Conservation (phyloP, 2,888 invertebrate genomes). For the Heliconius ismenius region DNA sequence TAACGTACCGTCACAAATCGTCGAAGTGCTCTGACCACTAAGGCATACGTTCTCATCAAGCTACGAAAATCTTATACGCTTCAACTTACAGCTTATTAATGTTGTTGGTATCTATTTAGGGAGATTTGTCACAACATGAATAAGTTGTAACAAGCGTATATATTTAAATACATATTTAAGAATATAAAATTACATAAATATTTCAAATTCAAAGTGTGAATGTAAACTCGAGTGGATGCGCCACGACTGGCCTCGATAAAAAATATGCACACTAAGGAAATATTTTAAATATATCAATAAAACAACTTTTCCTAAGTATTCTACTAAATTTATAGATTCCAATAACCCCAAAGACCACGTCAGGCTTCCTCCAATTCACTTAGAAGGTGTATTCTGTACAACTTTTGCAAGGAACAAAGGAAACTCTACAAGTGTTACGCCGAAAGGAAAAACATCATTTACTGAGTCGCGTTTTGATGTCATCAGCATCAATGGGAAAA, state of each 20-base stretch:
- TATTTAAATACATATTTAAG: too few species aligned
- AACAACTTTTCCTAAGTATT: neutral
- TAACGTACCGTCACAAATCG: too few species aligned
- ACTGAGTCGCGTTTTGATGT: constrained; percentile 44
- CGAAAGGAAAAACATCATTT: constrained; percentile 10
- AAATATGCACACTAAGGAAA: too few species aligned
- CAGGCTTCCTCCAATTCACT: constrained; percentile 64
- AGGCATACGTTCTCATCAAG: too few species aligned
- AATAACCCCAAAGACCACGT: constrained; percentile 44
- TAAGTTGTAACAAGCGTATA: neutral
- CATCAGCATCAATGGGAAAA: constrained; percentile 66
- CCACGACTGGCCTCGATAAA: neutral
- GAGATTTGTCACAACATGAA: too few species aligned
- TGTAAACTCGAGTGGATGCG: too few species aligned
- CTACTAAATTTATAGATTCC: constrained; percentile 43
- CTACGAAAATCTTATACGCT: neutral
- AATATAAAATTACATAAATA: too few species aligned
- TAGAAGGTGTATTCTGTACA: constrained; percentile 52
- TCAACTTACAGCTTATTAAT: neutral
- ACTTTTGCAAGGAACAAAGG: constrained; percentile 32
- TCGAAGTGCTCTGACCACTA: too few species aligned
- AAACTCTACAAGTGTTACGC: constrained; percentile 1
- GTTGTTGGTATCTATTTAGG: neutral
- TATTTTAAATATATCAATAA: neutral
- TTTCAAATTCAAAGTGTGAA: too few species aligned